Conservation (phyloP, 2,113 vertebrate genomes). For the Malurus cyaneus region DNA sequence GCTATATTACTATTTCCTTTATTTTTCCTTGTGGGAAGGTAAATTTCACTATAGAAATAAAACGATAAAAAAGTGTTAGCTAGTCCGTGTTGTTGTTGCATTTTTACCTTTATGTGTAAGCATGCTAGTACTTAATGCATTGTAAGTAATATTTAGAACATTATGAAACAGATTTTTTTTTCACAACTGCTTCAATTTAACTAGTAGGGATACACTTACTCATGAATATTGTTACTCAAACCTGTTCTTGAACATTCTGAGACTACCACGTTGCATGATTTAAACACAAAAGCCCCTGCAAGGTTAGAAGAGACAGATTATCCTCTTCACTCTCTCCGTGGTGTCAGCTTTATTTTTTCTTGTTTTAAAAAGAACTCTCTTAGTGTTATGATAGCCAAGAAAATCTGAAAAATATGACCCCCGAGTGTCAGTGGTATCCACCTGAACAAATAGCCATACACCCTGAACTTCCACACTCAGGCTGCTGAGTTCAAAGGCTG, state of each 20-base stretch:
- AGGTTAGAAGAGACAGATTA: not conserved
- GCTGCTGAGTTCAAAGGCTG: slow-evolving; percentile 44
- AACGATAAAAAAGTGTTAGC: slow-evolving; percentile 58
- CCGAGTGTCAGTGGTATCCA: slow-evolving; percentile 13
- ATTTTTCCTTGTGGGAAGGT: slow-evolving; percentile 69
- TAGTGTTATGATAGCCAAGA: slow-evolving; percentile 16
- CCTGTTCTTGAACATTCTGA: not conserved
- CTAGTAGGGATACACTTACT: not conserved
- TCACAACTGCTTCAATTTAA: not conserved
- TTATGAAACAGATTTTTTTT: not conserved
- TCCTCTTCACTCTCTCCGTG: not conserved
- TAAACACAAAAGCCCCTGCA: not conserved
- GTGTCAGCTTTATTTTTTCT: slow-evolving; percentile 11
- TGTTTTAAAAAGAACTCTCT: not conserved
- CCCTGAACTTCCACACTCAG: slow-evolving; percentile 13
- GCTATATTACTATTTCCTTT: slow-evolving; percentile 63
- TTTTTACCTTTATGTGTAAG: slow-evolving; percentile 68
- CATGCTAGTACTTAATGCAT: slow-evolving; percentile 53
- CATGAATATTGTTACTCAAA: not conserved
- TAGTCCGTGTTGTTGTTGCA: slow-evolving; percentile 50
- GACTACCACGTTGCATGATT: not conserved
- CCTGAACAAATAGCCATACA: slow-evolving; percentile 37
- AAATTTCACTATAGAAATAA: slow-evolving; percentile 48
- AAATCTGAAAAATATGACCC: slow-evolving; percentile 50
- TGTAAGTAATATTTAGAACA: slow-evolving; percentile 52